phyloP scores from a whole-genome alignment of 2,888 invertebrate species.

The Drosophila cyrtoloma region DNA sequence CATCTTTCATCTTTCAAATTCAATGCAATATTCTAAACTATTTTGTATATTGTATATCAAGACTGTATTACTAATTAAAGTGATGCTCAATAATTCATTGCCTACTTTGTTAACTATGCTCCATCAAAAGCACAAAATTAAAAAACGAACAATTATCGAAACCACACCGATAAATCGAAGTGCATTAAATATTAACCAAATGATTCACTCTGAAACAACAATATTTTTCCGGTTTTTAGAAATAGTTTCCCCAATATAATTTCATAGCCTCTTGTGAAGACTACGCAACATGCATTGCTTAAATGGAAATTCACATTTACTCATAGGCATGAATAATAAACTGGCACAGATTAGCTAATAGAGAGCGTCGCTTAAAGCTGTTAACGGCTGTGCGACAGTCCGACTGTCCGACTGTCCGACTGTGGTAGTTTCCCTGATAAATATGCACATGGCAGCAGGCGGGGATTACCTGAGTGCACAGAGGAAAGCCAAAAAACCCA shows the following conservation, averaged over 20 bases:
- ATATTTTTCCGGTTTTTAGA: background rate
- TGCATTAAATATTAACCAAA: background rate
- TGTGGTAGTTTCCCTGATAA: slow-evolving; percentile 12
- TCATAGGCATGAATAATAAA: background rate
- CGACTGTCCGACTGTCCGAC: background rate
- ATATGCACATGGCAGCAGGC: slow-evolving; percentile 6
- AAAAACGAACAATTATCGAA: background rate
- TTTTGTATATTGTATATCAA: background rate
- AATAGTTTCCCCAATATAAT: background rate
- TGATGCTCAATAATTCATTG: background rate
- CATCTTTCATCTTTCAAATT: background rate
- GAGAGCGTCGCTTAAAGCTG: slow-evolving; percentile 3
- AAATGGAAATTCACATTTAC: slow-evolving; percentile 10
- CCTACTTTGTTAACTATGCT: too few relatives aligned
- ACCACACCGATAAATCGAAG: background rate
- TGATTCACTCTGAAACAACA: background rate
- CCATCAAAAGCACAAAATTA: background rate
- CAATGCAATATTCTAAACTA: background rate
- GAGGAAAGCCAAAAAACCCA: slow-evolving; percentile 40
- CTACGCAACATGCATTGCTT: background rate
- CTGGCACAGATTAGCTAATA: slow-evolving; percentile 9
- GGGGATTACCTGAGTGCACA: slow-evolving; percentile 36
- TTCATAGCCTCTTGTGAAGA: background rate
- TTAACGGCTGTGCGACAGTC: slow-evolving; percentile 1
- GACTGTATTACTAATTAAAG: background rate